Evolutionary conservation across 2,797 vertebrate species (phyloP).

Genomic region (Scolopax rusticola): DNA sequence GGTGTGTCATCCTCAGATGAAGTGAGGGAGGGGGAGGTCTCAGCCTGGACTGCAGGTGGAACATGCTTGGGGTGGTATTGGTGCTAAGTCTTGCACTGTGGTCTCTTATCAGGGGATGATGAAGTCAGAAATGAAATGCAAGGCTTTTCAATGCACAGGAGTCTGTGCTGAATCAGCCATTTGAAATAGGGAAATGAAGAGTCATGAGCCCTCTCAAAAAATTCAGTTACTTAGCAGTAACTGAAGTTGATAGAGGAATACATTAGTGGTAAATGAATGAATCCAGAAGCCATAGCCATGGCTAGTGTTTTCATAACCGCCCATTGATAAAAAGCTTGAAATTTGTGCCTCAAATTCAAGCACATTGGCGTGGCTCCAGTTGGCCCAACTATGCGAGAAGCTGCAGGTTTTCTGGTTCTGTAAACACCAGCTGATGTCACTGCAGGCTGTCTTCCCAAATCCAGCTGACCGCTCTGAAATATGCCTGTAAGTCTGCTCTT

Average conservation of each 20-base stretch:
- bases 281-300: background rate
- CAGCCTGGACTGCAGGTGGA: background rate
- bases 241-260: background rate
- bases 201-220: background rate
- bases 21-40: background rate
- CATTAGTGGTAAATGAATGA: background rate
- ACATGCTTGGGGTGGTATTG: background rate
- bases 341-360: background rate
- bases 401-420: background rate
- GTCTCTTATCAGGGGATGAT: background rate
- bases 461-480: background rate
- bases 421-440: background rate
- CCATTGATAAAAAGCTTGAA: background rate
- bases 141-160: background rate
- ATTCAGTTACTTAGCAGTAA: background rate
- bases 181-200: background rate
- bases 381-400: background rate
- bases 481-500: background rate
- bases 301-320: background rate
- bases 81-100: background rate
- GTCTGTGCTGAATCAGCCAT: background rate
- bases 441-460: background rate
- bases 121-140: background rate
- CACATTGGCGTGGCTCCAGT: background rate
- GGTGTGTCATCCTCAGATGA: background rate